phyloP scores from a whole-genome alignment of 2,888 invertebrate genomes.

The Augochlorella aurata region DNA sequence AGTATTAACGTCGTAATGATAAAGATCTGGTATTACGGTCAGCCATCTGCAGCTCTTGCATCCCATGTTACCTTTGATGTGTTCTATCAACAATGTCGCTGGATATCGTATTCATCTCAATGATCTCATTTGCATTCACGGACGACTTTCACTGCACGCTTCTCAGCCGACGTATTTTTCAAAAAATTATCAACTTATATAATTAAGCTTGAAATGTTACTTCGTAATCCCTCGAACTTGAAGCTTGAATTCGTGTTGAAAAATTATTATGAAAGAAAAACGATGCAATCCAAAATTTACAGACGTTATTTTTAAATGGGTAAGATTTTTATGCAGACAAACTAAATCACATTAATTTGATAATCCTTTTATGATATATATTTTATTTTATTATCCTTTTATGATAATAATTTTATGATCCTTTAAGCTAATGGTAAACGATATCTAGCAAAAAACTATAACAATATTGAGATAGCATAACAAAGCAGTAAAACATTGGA shows the following conservation, averaged over 20 bases:
- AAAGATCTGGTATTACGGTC: background rate
- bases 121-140: background rate
- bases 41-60: background rate
- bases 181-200: background rate
- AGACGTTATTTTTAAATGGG: too few relatives aligned
- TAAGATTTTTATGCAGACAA: too few relatives aligned
- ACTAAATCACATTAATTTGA: too few relatives aligned
- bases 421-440: too few relatives aligned
- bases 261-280: too few relatives aligned
- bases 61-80: background rate
- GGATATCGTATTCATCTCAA: background rate
- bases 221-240: background rate
- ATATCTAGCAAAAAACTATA: too few relatives aligned
- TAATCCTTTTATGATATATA: too few relatives aligned
- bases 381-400: too few relatives aligned
- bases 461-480: too few relatives aligned
- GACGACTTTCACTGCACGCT: background rate
- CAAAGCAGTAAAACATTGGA: too few relatives aligned
- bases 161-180: background rate
- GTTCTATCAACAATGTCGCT: background rate
- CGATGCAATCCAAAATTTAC: background rate
- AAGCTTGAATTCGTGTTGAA: background rate
- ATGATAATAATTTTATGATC: too few relatives aligned
- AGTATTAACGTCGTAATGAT: background rate
- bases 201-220: background rate